Evolutionary conservation across 2,888 invertebrate species (phyloP).

Genomic region (Brenthis hecate): DNA sequence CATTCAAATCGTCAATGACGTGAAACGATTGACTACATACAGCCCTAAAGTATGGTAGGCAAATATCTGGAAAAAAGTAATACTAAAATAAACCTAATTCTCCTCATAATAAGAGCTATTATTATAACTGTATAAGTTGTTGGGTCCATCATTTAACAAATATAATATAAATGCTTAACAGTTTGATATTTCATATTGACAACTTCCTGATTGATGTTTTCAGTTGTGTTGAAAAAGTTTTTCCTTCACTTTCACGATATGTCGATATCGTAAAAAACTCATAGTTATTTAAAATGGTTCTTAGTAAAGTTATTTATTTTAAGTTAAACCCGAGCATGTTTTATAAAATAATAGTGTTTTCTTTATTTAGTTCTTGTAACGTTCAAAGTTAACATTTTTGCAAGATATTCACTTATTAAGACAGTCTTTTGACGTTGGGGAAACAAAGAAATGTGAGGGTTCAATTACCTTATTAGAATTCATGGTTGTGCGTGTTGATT

Average conservation of each 20-base stretch:
- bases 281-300: background rate
- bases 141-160: conserved; percentile 45
- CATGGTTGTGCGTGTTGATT: conserved; percentile 58
- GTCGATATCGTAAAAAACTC: background rate
- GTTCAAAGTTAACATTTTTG: background rate
- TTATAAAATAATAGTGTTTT: no score
- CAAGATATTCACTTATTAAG: conserved; percentile 5
- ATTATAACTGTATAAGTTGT: conserved; percentile 35
- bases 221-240: conserved; percentile 19
- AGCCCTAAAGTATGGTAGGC: conserved; percentile 40
- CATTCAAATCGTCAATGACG: conserved; percentile 76
- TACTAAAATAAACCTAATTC: conserved; percentile 12
- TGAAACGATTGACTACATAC: conserved; percentile 64
- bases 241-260: conserved; percentile 6
- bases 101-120: conserved; percentile 3
- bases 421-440: background rate
- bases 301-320: no score
- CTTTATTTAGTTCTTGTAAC: background rate
- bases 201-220: conserved; percentile 26
- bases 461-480: conserved; percentile 48
- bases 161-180: conserved; percentile 16
- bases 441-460: conserved; percentile 41
- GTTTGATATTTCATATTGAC: conserved; percentile 28
- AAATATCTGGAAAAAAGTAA: background rate
- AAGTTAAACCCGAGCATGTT: no score